Percentiles rank a stretch among this genome's conserved stretches.
Evolutionary conservation across 2,888 invertebrate species (phyloP).

Genomic region (Drosophila anomelani): DNA sequence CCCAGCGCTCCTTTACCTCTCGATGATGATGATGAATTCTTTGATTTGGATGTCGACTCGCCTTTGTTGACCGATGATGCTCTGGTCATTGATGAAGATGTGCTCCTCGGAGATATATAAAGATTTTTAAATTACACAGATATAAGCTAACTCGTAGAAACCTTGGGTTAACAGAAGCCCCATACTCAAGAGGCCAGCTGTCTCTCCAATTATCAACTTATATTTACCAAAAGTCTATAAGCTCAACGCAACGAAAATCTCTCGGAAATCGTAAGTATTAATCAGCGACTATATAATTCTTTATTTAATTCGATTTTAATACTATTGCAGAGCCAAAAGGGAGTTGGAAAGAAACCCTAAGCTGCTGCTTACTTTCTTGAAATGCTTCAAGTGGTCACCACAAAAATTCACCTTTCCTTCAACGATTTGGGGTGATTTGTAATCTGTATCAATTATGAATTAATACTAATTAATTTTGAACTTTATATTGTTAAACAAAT

Average conservation of each 20-base stretch:
- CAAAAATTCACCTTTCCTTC: slow-evolving; percentile 81
- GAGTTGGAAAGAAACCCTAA: neutral
- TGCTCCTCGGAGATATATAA: slow-evolving; percentile 14
- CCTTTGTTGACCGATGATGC: slow-evolving; percentile 24
- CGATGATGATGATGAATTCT: neutral
- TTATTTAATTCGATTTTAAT: neutral
- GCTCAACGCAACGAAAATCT: slow-evolving; percentile 84
- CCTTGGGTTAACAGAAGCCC: neutral
- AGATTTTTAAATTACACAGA: neutral
- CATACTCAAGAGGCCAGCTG: neutral
- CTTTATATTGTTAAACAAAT: slow-evolving; percentile 3
- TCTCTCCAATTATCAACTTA: neutral
- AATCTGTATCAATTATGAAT: neutral
- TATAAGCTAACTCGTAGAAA: neutral
- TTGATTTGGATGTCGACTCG: slow-evolving; percentile 29
- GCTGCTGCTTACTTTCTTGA: slow-evolving; percentile 24
- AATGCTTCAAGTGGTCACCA: slow-evolving; percentile 74
- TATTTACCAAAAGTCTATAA: slow-evolving; percentile 50
- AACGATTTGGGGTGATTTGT: neutral
- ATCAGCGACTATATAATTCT: neutral
- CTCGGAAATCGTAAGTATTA: slow-evolving; percentile 81
- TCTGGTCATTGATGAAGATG: slow-evolving; percentile 42
- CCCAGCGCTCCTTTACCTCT: neutral
- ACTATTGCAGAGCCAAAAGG: slow-evolving; percentile 37
- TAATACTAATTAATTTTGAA: neutral